Evolutionary conservation across 2,888 invertebrate species (phyloP), one percentile per base, ranked within the genome.

Genomic region (Heliconius hortense): DNA sequence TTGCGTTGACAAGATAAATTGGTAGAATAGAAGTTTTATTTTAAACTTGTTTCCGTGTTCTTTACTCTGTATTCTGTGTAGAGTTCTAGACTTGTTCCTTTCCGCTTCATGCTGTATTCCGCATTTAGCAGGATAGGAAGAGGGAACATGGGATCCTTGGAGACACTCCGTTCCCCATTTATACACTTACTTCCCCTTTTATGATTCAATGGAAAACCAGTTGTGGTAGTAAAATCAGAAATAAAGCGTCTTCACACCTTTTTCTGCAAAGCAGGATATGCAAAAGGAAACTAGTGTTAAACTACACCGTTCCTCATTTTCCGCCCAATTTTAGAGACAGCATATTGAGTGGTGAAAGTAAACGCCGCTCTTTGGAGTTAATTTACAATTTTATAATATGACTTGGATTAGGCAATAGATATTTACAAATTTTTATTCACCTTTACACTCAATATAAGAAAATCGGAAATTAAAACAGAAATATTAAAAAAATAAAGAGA

Each of bases 1-100:
- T 74, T 63, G 64, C 72, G 79, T 79, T 77, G 79, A 81, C 79
- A 79, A 79, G 80, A 78, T 78, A 76, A 75, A 80, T 79, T 79
- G 72, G 56, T 39, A 66, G 31, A 69, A 59, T 39, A 56, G 64
- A 70, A 74, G 56, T 74, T 74, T 71, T 71, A 59, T 74, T 70
- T 63, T 53, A 21, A 74, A 56, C 26, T 70, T 48, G 43, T 53
- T 26, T 35, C 53, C 24, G 31, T 62, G 24, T 28, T 53, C 31
- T 72, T 28, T 64, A 11, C 35, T n/a, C n/a, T 62, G 28, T 10
- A 62, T 60, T 13, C 1, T 18, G 15, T 28, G 10, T 35, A 35
- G 64, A 64, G 35, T 21, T n/a, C 31, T 63, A 31, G 31, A 1
- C 59, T 31, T 4, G 10, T 21, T 21, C 1, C 5, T 43, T 43